Evolutionary conservation across 2,888 invertebrate genomes (phyloP), one percentile per base, ranked within the genome.

Genomic region (Zhuqinia jingwanae): DNA sequence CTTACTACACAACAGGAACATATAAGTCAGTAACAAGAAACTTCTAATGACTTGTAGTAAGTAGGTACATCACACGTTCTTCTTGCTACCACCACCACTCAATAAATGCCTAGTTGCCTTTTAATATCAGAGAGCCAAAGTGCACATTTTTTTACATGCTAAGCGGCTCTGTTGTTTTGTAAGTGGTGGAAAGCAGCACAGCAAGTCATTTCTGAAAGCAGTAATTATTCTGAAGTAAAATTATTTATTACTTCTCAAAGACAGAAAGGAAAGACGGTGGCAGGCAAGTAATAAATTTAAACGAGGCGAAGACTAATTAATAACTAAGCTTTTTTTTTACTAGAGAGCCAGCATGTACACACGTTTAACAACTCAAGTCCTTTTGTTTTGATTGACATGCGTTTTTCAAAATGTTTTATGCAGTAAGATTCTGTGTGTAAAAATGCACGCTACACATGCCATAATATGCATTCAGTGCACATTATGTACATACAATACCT

Each of bases 181-280:
- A 8, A 6, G 11, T 50, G 20, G 11, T 68, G 68, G 60, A 25
- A 63, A 63, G 82, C 73, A 75, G 47, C 75, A 25, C 73, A 85
- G 78, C 70, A 60, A 77, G 84, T 83, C 84, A n/a, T 85, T 25
- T 60, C 63, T 84, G 79, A 85, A 85, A 75, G 79, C 42, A 79
- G 65, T 85, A 80, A 85, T 85, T 85, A 85, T 78, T 85, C 85
- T 85, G 50, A 63, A 85, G 79, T 75, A 60, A 84, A 79, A 85
- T 85, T 85, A 85, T 85, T 85, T 85, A 85, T 85, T 85, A 63
- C 85, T 85, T 78, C 60, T 78, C 78, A 68, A 84, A 85, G 84
- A 85, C 78, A 70, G 85, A 79, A 68, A 78, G 73, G 63, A 75
- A 75, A 79, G 75, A 80, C 73, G 63, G 85, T 85, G 79, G 85